Evolutionary conservation across 2,888 invertebrate species (phyloP).

Genomic region (Conchocele bisecta): DNA sequence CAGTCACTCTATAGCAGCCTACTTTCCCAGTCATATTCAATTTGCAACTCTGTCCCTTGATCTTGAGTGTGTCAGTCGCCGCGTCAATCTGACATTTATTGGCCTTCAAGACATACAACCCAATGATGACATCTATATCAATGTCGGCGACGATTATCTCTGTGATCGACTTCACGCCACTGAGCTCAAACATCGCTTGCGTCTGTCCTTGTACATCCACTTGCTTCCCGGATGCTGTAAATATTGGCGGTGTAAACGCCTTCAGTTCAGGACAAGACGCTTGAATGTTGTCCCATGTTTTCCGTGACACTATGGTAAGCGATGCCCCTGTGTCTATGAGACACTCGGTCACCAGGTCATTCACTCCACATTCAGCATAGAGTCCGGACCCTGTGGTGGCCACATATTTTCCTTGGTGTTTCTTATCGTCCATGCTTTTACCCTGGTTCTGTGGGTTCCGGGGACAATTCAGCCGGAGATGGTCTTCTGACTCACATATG

Average conservation of each 20-base stretch:
- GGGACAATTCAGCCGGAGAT: background rate
- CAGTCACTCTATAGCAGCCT: conserved; percentile 4
- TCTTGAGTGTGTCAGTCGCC: background rate
- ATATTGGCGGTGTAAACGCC: background rate
- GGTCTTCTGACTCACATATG: background rate
- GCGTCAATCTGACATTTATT: background rate
- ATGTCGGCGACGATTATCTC: background rate
- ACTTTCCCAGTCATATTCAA: background rate
- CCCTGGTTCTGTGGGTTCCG: background rate
- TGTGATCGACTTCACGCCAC: background rate
- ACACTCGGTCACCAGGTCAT: background rate
- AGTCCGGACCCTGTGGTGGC: background rate
- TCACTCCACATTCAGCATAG: background rate
- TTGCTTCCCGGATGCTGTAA: background rate
- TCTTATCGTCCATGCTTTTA: background rate
- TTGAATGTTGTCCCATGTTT: background rate
- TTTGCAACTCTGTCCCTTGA: background rate
- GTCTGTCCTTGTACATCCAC: background rate
- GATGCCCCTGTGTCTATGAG: background rate
- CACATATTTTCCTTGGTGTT: background rate
- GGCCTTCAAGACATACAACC: background rate
- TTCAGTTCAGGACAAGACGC: background rate
- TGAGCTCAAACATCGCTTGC: background rate
- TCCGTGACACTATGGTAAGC: background rate
- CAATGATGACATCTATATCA: background rate